Conservation (phyloP, 92 coral and sea anemone species). For the Blastomussa wellsi region DNA sequence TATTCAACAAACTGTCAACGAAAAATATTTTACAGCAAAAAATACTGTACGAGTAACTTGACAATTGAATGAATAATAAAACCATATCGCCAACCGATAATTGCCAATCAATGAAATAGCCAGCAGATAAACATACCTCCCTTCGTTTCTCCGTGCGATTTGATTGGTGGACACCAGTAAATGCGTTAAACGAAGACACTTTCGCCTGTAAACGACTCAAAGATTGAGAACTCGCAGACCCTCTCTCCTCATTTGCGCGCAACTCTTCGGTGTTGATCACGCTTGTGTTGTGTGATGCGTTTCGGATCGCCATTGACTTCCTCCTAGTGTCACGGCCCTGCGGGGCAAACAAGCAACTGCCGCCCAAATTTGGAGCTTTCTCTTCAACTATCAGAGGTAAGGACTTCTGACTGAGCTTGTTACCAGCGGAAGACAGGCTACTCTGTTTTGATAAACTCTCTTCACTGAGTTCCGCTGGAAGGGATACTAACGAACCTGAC, state of each 20-base stretch:
- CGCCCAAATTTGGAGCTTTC: constrained; percentile 44
- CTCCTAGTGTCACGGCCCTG: constrained; percentile 47
- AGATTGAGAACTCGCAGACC: constrained; percentile 28
- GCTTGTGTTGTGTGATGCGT: constrained; percentile 23
- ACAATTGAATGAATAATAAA: too few species aligned
- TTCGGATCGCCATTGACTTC: constrained; percentile 35
- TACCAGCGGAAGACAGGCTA: constrained; percentile 43
- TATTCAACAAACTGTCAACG: too few species aligned
- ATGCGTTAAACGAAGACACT: constrained; percentile 25
- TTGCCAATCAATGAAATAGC: not conserved
- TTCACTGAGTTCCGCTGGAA: constrained; percentile 70
- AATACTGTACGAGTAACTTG: too few species aligned
- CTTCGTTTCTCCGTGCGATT: constrained; percentile 25
- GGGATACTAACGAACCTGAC: constrained; percentile 68
- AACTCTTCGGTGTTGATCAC: constrained; percentile 28
- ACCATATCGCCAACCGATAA: too few species aligned
- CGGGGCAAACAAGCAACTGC: constrained; percentile 7
- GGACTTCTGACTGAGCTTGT: constrained; percentile 54
- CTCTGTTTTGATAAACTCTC: constrained; percentile 64
- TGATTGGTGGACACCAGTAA: constrained; percentile 28
- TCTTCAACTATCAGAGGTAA: constrained; percentile 73
- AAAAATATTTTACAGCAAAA: too few species aligned
- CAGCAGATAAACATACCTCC: constrained; percentile 25
- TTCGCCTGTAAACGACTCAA: constrained; percentile 29
- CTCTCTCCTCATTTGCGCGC: constrained; percentile 19